phyloP scores from a whole-genome alignment of 2,113 vertebrate species.

The Cnemophilus loriae region DNA sequence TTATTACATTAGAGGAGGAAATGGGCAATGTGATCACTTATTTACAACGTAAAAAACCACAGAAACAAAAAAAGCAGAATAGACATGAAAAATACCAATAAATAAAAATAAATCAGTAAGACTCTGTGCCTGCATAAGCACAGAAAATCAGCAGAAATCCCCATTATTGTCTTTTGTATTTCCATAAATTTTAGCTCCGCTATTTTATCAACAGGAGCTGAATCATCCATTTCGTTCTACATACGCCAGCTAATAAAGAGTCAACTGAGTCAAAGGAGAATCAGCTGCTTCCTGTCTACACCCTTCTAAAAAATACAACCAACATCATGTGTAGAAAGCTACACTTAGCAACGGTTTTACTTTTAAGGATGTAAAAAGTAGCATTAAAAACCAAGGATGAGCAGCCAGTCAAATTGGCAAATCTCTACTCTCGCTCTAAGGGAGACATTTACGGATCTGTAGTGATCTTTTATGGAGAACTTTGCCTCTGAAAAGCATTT shows the following conservation, averaged over 20 bases:
- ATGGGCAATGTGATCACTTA: not conserved
- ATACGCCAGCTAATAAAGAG: slow-evolving; percentile 1
- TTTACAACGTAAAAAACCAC: not conserved
- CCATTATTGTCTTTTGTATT: not conserved
- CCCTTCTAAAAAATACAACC: not conserved
- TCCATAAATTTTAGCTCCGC: not conserved
- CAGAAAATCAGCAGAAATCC: not conserved
- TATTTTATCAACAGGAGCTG: slow-evolving; percentile 29
- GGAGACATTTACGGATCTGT: not conserved
- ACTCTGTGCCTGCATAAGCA: not conserved
- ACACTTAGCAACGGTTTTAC: not conserved
- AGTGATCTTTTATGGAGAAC: not conserved
- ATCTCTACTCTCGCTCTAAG: not conserved
- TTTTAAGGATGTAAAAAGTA: too few relatives aligned
- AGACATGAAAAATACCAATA: not conserved
- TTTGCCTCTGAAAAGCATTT: not conserved
- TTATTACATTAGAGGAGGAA: slow-evolving; percentile 20
- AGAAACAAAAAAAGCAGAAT: not conserved
- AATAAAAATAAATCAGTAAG: not conserved
- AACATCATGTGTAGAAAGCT: not conserved
- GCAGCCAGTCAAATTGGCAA: not conserved
- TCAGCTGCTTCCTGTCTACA: slow-evolving; percentile 18
- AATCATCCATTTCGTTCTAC: slow-evolving; percentile 5
- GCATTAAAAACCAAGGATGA: not conserved
- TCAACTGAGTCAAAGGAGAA: slow-evolving; percentile 31